Percentiles rank a stretch among this genome's conserved stretches.
phyloP scores from a whole-genome alignment of 1,140 invertebrate genomes.

The Cyphomyrmex costatus region DNA sequence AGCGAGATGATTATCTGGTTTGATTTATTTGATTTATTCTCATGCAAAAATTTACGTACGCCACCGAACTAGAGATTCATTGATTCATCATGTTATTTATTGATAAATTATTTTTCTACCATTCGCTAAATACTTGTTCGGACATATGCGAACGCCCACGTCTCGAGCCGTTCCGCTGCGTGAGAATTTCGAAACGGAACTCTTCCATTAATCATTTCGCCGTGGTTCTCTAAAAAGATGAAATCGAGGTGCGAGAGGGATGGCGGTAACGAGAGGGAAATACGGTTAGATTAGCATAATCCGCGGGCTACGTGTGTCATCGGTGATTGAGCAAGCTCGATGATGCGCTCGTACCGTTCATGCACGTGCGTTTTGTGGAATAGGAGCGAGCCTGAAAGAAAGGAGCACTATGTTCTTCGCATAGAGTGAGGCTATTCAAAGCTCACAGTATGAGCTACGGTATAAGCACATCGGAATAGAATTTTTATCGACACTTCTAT shows the following conservation, averaged over 20 bases:
- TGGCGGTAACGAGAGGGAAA: slow-evolving; percentile 13
- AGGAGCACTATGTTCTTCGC: slow-evolving; percentile 43
- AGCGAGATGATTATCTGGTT: background rate
- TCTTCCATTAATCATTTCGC: slow-evolving; percentile 76
- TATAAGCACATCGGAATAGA: background rate
- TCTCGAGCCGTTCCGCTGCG: slow-evolving; percentile 2
- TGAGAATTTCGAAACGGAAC: slow-evolving; percentile 76
- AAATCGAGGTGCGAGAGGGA: slow-evolving; percentile 51
- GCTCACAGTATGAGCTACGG: too few species aligned
- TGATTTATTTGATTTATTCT: background rate
- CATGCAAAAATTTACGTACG: background rate
- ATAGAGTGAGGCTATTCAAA: slow-evolving; percentile 39
- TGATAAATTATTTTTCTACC: slow-evolving; percentile 30
- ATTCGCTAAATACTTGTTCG: slow-evolving; percentile 11
- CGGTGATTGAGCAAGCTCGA: slow-evolving; percentile 70
- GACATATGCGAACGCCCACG: slow-evolving; percentile 11
- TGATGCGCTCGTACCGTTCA: slow-evolving; percentile 21
- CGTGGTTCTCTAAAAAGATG: slow-evolving; percentile 69
- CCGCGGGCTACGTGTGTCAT: slow-evolving; percentile 68
- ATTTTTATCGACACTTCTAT: slow-evolving; percentile 25
- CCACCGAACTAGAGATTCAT: slow-evolving; percentile 12
- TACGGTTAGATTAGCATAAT: slow-evolving; percentile 77
- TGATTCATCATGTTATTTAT: background rate
- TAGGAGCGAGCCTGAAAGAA: slow-evolving; percentile 34
- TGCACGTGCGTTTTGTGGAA: slow-evolving; percentile 2